A percentile compares a stretch with the other conserved stretches of the same genome.
Evolutionary conservation across 2,888 invertebrate genomes (phyloP).

Genomic region (Pemphredon lugubris): DNA sequence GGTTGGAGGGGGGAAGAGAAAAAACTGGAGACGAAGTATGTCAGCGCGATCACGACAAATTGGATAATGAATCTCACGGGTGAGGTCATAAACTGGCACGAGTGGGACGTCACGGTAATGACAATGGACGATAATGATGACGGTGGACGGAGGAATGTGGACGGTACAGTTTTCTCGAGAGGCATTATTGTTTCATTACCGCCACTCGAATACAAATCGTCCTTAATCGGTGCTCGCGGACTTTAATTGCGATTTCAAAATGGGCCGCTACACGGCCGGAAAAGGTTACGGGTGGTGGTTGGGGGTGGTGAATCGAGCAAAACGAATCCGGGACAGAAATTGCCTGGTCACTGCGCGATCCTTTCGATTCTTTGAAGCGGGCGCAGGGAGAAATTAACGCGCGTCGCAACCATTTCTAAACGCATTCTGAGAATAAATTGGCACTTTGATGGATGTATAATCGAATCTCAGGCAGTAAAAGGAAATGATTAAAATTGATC

Average conservation of each 20-base stretch:
- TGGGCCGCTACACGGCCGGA: conserved; percentile 1
- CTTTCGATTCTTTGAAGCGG: too few species aligned
- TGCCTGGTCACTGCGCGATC: neutral
- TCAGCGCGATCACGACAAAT: conserved; percentile 36
- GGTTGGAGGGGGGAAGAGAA: too few species aligned
- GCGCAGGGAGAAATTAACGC: neutral
- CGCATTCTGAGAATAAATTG: too few species aligned
- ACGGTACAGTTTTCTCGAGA: conserved; percentile 44
- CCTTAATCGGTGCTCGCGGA: conserved; percentile 42
- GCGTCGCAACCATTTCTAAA: neutral
- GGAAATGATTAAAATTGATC: conserved; percentile 44
- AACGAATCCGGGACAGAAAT: neutral
- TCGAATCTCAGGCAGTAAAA: too few species aligned
- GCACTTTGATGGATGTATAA: too few species aligned
- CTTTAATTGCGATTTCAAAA: conserved; percentile 52
- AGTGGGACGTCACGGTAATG: conserved; percentile 35
- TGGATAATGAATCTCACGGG: conserved; percentile 64
- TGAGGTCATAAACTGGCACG: conserved; percentile 38
- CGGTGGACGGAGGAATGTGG: conserved; percentile 27
- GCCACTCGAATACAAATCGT: conserved; percentile 54
- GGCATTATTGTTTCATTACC: conserved; percentile 57
- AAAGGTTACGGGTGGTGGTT: too few species aligned
- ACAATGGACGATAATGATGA: conserved; percentile 50
- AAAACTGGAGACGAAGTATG: conserved; percentile 19
- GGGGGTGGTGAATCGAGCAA: neutral